These are phyloP conservation scores for Etia nguti DNA, from an alignment of 2,113 vertebrate genomes.

Conservation along the genomic window DNA sequence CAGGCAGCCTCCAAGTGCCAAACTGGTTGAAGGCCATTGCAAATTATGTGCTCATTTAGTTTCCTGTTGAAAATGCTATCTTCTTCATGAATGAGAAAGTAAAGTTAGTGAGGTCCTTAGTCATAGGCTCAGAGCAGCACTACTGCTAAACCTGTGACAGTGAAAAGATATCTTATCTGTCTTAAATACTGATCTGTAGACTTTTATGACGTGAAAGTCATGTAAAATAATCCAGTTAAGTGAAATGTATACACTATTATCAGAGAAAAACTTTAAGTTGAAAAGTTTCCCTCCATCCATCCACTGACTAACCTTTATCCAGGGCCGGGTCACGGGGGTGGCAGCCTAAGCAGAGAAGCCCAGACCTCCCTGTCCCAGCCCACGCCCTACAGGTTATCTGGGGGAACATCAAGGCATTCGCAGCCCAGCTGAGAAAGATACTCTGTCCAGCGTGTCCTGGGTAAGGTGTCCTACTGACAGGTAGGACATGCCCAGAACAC, in stretches of 20 bases:
- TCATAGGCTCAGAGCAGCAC: not conserved
- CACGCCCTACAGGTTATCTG: not conserved
- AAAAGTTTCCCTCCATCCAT: not conserved
- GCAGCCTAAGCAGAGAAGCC: not conserved
- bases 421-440: not conserved
- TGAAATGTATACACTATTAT: not conserved
- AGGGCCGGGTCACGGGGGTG: not conserved
- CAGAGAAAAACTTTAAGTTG: not conserved
- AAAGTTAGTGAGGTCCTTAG: not conserved
- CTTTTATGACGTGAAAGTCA: not conserved
- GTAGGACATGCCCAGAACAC: not conserved
- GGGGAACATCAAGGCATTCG: not conserved
- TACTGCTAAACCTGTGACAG: not conserved
- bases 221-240: not conserved
- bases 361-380: not conserved
- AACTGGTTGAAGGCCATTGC: not conserved
- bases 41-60: not conserved
- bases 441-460: not conserved
- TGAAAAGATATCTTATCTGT: not conserved
- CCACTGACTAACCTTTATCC: not conserved
- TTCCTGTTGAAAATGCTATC: not conserved
- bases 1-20: not conserved
- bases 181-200: not conserved
- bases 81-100: not conserved
- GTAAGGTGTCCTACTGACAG: not conserved